Percentiles rank a stretch among this genome's conserved stretches.
Conservation (phyloP, 2,888 invertebrate genomes). For the Smittia sp. region DNA sequence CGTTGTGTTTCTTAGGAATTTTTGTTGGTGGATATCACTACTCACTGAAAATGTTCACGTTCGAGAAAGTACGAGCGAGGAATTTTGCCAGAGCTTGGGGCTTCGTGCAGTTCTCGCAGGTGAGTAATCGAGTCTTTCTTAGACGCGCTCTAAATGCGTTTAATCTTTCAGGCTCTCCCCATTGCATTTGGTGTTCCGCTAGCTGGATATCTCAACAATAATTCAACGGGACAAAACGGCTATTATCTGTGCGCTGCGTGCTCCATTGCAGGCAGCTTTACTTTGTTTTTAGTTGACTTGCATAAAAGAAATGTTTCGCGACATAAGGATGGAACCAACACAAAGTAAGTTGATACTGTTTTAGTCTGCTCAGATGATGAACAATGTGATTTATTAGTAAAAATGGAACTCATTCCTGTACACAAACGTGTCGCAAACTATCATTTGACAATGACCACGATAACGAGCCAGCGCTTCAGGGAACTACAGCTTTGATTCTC, state of each 20-base stretch:
- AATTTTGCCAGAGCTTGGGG: constrained; percentile 88
- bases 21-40: constrained; percentile 87
- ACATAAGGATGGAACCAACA: constrained; percentile 65
- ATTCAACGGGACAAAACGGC: constrained; percentile 73
- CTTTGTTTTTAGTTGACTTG: constrained; percentile 77
- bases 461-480: constrained; percentile 55
- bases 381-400: constrained; percentile 47
- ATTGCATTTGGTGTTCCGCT: constrained; percentile 76
- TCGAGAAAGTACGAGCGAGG: constrained; percentile 78
- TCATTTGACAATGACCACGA: constrained; percentile 63
- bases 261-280: constrained; percentile 70
- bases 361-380: not conserved
- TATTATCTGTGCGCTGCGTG: constrained; percentile 82
- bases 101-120: constrained; percentile 83
- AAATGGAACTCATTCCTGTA: constrained; percentile 60
- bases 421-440: constrained; percentile 57
- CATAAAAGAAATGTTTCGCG: constrained; percentile 68
- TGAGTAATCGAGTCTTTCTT: constrained; percentile 47
- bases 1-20: constrained; percentile 59
- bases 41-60: constrained; percentile 84
- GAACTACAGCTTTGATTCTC: constrained; percentile 54
- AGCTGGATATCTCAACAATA: constrained; percentile 75
- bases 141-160: not conserved
- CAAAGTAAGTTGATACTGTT: constrained; percentile 24
- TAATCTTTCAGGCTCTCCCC: constrained; percentile 57